These are phyloP conservation scores for Trissolcus japonicus DNA, from an alignment of 2,888 invertebrate species.

Conservation along the genomic window DNA sequence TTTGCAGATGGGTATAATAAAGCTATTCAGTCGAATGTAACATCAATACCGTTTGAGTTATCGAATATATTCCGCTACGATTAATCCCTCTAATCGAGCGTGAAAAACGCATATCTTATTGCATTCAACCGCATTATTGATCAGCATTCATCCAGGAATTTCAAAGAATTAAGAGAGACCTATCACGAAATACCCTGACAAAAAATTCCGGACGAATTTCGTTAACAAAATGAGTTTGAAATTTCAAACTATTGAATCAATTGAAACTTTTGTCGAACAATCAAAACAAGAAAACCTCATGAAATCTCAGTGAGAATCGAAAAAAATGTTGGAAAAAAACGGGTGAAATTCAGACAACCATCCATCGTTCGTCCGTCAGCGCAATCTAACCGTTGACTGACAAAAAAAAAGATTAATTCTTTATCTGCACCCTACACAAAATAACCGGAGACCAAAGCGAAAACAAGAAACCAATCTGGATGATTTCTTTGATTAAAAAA, in stretches of 20 bases:
- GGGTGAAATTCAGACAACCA: conserved; percentile 16
- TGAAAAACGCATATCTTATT: conserved; percentile 19
- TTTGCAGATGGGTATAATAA: too few species aligned
- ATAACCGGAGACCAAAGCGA: conserved; percentile 21
- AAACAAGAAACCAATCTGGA: conserved; percentile 26
- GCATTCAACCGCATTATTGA: conserved; percentile 11
- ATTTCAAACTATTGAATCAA: background rate
- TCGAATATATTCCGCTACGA: conserved; percentile 10
- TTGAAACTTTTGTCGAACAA: background rate
- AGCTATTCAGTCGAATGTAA: too few species aligned
- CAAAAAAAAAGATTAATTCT: conserved; percentile 37
- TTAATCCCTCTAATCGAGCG: conserved; percentile 14
- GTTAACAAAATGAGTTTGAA: background rate
- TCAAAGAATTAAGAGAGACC: background rate
- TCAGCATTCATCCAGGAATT: background rate
- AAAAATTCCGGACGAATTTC: too few species aligned
- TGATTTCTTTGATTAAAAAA: too few species aligned
- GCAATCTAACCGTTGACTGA: conserved; percentile 15
- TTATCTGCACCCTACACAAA: conserved; percentile 31
- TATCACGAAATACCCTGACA: too few species aligned
- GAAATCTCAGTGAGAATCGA: conserved; percentile 6
- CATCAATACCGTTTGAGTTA: conserved; percentile 8
- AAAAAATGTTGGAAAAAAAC: conserved; percentile 21
- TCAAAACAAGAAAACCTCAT: background rate
- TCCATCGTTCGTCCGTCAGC: conserved; percentile 24